Conservation (phyloP, 2,113 vertebrate genomes). For the Macaca mulatta region DNA sequence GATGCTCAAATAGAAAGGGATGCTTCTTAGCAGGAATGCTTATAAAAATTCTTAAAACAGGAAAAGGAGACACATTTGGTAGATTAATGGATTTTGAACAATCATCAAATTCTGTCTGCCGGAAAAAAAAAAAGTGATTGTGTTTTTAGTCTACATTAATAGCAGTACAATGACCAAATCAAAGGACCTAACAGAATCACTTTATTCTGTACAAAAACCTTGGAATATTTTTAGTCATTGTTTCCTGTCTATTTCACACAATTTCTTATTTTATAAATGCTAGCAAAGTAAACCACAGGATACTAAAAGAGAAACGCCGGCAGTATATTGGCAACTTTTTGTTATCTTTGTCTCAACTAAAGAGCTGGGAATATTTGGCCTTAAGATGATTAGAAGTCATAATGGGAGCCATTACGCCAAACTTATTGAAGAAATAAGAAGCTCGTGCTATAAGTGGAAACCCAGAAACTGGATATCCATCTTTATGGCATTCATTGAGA, state of each 20-base stretch:
- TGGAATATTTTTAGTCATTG: not conserved
- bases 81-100: not conserved
- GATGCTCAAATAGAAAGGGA: not conserved
- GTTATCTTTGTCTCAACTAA: not conserved
- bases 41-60: not conserved
- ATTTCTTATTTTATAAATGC: not conserved
- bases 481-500: not conserved
- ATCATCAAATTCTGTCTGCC: not conserved
- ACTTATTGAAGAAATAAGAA: not conserved
- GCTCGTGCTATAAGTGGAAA: not conserved
- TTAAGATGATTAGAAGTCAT: not conserved
- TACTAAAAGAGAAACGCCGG: not conserved
- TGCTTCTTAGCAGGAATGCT: not conserved
- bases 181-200: not conserved
- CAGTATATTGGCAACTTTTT: not conserved
- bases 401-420: not conserved
- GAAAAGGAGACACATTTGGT: not conserved
- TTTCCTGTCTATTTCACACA: not conserved
- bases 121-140: not conserved
- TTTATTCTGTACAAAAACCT: not conserved
- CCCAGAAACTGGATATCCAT: not conserved
- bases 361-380: not conserved
- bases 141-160: not conserved
- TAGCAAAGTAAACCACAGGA: not conserved
- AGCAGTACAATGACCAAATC: not conserved